phyloP scores from a whole-genome alignment of 2,888 invertebrate genomes.

The Cataglyphis livida region DNA sequence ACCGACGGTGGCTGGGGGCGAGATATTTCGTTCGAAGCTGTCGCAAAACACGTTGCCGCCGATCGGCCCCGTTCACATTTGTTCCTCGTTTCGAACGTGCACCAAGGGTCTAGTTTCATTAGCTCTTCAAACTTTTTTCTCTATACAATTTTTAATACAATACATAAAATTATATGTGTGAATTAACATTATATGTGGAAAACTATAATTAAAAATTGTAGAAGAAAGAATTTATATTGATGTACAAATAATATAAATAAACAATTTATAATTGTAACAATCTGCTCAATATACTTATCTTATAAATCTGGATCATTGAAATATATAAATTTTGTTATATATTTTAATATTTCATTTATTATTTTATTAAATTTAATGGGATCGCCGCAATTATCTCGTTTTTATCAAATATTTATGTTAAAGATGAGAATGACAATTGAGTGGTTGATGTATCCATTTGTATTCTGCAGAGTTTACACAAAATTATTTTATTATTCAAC shows the following conservation, averaged over 20 bases:
- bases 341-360: not conserved
- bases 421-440: not conserved
- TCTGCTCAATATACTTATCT: not conserved
- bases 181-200: not conserved
- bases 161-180: not conserved
- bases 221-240: not conserved
- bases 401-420: not conserved
- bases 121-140: not conserved
- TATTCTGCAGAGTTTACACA: not conserved
- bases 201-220: not conserved
- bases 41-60: slow-evolving; percentile 32
- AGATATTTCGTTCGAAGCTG: slow-evolving; percentile 42
- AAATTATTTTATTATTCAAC: slow-evolving; percentile 18
- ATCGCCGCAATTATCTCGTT: slow-evolving; percentile 4
- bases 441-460: not conserved
- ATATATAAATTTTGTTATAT: not conserved
- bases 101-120: slow-evolving; percentile 4
- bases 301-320: not conserved
- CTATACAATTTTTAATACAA: not conserved
- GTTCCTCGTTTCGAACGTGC: slow-evolving; percentile 29
- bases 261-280: not conserved
- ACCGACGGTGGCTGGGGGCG: not conserved
- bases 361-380: not conserved
- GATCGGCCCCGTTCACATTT: slow-evolving; percentile 9
- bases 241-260: not conserved